A percentile compares a stretch with the other conserved stretches of the same genome.
Conservation (phyloP, 1,140 invertebrate genomes). For the Brachionus koreanus region DNA sequence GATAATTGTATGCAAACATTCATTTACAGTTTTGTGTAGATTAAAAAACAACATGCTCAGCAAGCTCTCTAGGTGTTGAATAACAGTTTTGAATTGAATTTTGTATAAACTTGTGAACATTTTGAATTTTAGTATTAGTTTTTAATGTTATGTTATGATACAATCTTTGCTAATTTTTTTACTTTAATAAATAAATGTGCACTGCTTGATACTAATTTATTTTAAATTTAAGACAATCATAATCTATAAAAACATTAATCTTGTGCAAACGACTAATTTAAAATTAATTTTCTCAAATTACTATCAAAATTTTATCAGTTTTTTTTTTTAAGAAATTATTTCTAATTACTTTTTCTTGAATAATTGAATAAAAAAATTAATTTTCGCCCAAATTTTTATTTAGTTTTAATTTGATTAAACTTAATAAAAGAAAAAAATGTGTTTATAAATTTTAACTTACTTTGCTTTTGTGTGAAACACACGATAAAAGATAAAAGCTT, state of each 20-base stretch:
- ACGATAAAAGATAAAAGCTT: no score
- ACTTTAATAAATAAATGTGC: neutral
- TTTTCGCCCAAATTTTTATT: no score
- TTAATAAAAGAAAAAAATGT: no score
- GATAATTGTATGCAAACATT: slow-evolving; percentile 20
- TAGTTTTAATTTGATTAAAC: no score
- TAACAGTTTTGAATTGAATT: neutral
- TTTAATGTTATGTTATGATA: neutral
- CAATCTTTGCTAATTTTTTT: neutral
- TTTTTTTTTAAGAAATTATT: neutral
- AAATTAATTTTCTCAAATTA: neutral
- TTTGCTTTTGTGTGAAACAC: no score
- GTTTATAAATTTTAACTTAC: no score
- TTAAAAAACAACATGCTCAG: slow-evolving; percentile 22
- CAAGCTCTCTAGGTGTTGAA: slow-evolving; percentile 2
- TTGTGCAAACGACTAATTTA: neutral
- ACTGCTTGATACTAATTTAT: neutral
- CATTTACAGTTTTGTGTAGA: neutral
- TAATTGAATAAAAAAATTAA: neutral
- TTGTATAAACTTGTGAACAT: neutral
- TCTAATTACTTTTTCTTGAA: neutral
- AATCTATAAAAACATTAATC: neutral
- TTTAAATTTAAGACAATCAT: neutral
- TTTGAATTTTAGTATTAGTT: neutral
- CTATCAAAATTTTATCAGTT: neutral